Base-by-base conservation (phyloP, 2,113 vertebrate species). In the Embiotoca jacksoni region DNA sequence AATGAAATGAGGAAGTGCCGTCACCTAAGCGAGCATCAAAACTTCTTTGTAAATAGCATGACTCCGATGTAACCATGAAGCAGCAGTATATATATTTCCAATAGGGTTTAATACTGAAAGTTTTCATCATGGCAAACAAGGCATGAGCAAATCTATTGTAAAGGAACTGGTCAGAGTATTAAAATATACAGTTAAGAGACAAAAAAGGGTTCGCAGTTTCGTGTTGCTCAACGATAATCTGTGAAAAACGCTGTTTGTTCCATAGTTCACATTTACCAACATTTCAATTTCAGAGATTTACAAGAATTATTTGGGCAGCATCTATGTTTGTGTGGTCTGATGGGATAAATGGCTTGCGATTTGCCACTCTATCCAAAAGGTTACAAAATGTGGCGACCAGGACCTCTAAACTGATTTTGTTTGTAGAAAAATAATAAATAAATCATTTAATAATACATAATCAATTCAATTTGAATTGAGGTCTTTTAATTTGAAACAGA, bases 1-100 rank as follows among this genome's bases (percentile, higher is more conserved):
- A 74, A 46, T 16, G n/a, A 61, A 86, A 74, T 16, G 31, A 72
- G 73, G 72, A 84, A 82, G 75, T 49, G 15, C 39, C 46, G 36
- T 37, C 47, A 72, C 15, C 11, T 8, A 5, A 30, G 56, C 33
- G 50, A 41, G 35, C 23, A 37, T 75, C 30, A 53, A 63, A 67
- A 30, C 35, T 66, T 23, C 14, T 13, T 8, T 4, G 10, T 39
- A 1, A 31, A 1, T 16, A 50, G 39, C 33, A 23, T 16, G 5
- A 58, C 64, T 50, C 13, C 0, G 7, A n/a, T 5, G 31, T 7
- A 32, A 54, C 49, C 53, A 55, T 47, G 32, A 62, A 52, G 36
- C n/a, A 55, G 33, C 8, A 37, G 31, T 5, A 44, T 50, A 50
- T 32, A 15, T 57, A 32, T 16, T n/a, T 44, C 6, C 3, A 3